Conservation (phyloP, 2,888 invertebrate genomes). For the Malacosoma neustria region DNA sequence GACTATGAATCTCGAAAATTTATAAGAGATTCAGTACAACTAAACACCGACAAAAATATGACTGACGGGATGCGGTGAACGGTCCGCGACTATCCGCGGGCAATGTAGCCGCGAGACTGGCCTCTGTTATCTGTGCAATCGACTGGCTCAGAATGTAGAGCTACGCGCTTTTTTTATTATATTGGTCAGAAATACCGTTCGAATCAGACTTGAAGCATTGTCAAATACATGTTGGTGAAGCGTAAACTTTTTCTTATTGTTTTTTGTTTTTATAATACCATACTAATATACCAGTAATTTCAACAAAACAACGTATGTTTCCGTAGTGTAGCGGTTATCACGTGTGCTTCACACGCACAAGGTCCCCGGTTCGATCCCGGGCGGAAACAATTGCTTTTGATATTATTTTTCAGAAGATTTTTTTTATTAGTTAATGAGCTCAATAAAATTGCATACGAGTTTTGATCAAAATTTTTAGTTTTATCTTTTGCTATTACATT, state of each 20-base stretch:
- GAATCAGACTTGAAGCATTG: not conserved
- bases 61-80: constrained; percentile 39
- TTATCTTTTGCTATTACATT: too few species aligned
- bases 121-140: constrained; percentile 1
- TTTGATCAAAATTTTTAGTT: too few species aligned
- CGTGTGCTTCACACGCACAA: constrained; percentile 88
- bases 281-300: too few species aligned
- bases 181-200: constrained; percentile 26
- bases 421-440: not conserved
- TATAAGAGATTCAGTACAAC: constrained; percentile 42
- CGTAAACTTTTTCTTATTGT: not conserved
- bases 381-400: constrained; percentile 70
- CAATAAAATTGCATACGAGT: too few species aligned
- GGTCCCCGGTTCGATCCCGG: constrained; percentile 82
- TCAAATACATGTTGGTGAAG: not conserved
- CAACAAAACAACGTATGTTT: constrained; percentile 75
- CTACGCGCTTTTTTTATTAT: constrained; percentile 31
- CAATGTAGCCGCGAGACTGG: constrained; percentile 67
- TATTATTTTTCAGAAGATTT: not conserved
- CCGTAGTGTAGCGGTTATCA: constrained; percentile 87
- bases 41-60: constrained; percentile 66
- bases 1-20: constrained; percentile 15
- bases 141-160: constrained; percentile 6
- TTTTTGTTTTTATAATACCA: not conserved
- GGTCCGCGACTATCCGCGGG: constrained; percentile 65